phyloP scores from a whole-genome alignment of 1,140 invertebrate genomes.

The Varroa destructor region DNA sequence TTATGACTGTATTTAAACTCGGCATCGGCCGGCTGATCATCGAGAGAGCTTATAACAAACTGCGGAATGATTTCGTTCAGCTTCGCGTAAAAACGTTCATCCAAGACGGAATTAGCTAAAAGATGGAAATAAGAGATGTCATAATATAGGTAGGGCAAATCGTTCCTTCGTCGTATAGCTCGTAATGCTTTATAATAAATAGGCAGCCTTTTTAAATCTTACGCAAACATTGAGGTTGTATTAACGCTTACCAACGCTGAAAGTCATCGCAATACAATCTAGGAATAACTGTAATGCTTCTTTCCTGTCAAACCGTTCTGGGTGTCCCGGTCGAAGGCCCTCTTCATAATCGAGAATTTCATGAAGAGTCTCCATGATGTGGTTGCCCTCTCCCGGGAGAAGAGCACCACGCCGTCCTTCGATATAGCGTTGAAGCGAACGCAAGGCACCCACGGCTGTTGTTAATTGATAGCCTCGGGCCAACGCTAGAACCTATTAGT shows the following conservation, averaged over 20 bases:
- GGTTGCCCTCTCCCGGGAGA: conserved; percentile 14
- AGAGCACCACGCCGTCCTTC: not conserved
- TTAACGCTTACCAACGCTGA: conserved; percentile 14
- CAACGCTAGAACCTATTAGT: conserved; percentile 7
- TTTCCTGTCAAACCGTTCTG: conserved; percentile 1
- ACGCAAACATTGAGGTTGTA: too few relatives aligned
- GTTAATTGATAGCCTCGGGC: conserved; percentile 23
- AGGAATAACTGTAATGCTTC: not conserved
- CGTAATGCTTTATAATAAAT: too few relatives aligned
- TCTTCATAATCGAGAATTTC: conserved; percentile 18
- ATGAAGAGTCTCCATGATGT: conserved; percentile 23
- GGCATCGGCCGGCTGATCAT: conserved; percentile 3
- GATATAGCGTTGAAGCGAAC: not conserved
- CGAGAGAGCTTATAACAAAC: conserved; percentile 2
- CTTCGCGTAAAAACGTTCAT: conserved; percentile 23
- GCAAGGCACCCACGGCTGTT: not conserved
- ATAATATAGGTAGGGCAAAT: too few relatives aligned
- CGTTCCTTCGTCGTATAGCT: too few relatives aligned
- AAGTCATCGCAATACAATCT: conserved; percentile 4
- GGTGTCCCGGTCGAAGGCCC: not conserved
- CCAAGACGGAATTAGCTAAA: not conserved
- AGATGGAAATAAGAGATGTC: not conserved
- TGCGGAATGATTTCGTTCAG: conserved; percentile 22
- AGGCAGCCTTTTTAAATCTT: too few relatives aligned
- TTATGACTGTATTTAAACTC: conserved; percentile 13